Base-by-base conservation (phyloP, 2,113 vertebrate genomes). In the Gadus macrocephalus region DNA sequence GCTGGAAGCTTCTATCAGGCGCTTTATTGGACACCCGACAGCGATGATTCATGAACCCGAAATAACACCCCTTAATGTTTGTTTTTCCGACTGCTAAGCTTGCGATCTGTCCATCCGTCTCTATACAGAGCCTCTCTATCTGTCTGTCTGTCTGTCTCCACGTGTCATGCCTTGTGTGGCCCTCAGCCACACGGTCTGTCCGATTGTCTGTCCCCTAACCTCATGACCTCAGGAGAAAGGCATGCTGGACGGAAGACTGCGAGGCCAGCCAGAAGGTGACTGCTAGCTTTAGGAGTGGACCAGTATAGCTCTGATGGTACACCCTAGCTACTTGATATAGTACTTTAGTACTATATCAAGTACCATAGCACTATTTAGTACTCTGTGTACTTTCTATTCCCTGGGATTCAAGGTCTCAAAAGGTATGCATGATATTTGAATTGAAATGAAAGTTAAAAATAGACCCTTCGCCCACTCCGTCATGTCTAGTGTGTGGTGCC, bases 51-150 rank as follows among this genome's bases (percentile, higher is more conserved):
- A 86, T 62, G 31, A 49, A 75, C 75, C 85, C 68, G 87, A 88
- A 91, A 90, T 91, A 91, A 88, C 83, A 79, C 61, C 67, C 42
- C 0, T 69, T 76, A 66, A 66, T 85, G 85, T 83, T 85, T 88
- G 79, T 86, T 78, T 82, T 89, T 90, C 85, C 80, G 59, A 81
- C 71, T 66, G 80, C 42, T 49, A 82, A 71, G 81, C 69, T 71
- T 2, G 53, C 74, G 67, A 74, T 79, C 74, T 31, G 63, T 64
- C 42, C 67, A 70, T 77, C 69, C 53, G 9, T 49, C 42, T 12
- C 12, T 14, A 49, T 9, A 12, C 42, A 7, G 12, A 12, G 42
- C 42, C 42, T 49, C 42, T 49, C 42, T 49, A 9, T 49, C 42
- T 15, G 27, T 31, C 56, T 42, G 81, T 75, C 64, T 22, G 12